phyloP scores from a whole-genome alignment of 2,888 invertebrate genomes.

The Acanthosoma haemorrhoidale region DNA sequence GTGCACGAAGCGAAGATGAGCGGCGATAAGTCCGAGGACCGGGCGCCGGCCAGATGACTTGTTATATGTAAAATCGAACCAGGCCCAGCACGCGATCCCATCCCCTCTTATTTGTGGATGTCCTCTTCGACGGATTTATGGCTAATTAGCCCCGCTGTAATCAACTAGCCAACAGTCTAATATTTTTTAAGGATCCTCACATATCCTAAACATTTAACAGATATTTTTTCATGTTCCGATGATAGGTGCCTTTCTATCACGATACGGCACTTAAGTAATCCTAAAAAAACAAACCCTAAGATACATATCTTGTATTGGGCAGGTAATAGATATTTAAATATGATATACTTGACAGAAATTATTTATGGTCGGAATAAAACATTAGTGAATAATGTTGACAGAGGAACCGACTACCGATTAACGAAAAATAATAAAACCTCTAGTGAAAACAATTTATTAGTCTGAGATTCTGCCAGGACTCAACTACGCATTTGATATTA shows the following conservation, averaged over 20 bases:
- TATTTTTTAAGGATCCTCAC: neutral
- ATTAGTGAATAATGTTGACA: no score
- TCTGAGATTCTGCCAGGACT: no score
- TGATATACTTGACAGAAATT: no score
- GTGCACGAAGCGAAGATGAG: conserved; percentile 7
- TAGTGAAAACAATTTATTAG: no score
- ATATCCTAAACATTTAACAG: conserved; percentile 8
- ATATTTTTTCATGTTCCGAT: neutral
- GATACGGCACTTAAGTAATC: no score
- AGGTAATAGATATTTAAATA: no score
- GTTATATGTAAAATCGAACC: conserved; percentile 13
- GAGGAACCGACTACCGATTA: no score
- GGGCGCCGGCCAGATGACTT: neutral
- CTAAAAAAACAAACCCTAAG: no score
- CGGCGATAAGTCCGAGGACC: neutral
- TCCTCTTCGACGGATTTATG: neutral
- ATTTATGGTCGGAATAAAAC: no score
- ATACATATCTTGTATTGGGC: no score
- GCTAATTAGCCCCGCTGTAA: neutral
- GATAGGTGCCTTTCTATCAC: neutral
- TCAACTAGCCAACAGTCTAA: neutral
- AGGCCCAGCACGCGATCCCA: neutral
- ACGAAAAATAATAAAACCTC: no score
- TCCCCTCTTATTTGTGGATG: conserved; percentile 5
- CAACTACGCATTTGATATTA: no score